Base-by-base conservation (phyloP, 2,113 vertebrate genomes). In the Clupea harengus region DNA sequence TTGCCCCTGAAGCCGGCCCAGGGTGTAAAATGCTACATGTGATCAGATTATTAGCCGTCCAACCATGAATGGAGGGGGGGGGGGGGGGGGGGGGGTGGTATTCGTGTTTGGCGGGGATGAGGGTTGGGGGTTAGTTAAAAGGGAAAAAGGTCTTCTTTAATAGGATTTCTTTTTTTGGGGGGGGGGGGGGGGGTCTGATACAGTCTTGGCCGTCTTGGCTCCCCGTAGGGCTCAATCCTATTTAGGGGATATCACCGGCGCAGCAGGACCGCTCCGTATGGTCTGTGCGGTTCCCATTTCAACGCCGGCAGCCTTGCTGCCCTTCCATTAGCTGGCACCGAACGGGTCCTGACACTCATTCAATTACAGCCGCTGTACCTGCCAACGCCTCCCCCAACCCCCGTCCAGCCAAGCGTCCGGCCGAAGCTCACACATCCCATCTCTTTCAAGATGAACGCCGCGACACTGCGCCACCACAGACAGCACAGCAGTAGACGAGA, bases 171-270 rank as follows among this genome's bases (percentile, higher is more conserved):
- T 78, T n/a, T 25, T 1, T n/a, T 3, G 28, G 64, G 64, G 25
- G 25, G 64, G n/a, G n/a, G n/a, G n/a, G n/a, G n/a, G n/a, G n/a
- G n/a, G n/a, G n/a, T 87, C 39, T 52, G 84, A 11, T 60, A 17
- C 25, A 82, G 49, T 60, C 72, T 84, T 88, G 67, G 64, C 67
- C 64, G 85, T 60, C 86, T n/a, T 45, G 45, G 82, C 88, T 84
- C 85, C 89, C 84, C 67, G 87, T 85, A 82, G 87, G 87, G 87
- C 81, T 87, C 82, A 89, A 87, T 90, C 88, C 87, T 88, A 89
- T 88, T 88, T 89, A 87, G 83, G 86, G 85, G 86, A 81, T 89
- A 82, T 87, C 85, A 85, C n/a, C 25, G 67, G 8, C 81, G 82
- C 54, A 88, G 89, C 85, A 87, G 87, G 84, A 50, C 2, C 39